Conservation (phyloP, 2,888 invertebrate genomes). For the Erebia ligea region DNA sequence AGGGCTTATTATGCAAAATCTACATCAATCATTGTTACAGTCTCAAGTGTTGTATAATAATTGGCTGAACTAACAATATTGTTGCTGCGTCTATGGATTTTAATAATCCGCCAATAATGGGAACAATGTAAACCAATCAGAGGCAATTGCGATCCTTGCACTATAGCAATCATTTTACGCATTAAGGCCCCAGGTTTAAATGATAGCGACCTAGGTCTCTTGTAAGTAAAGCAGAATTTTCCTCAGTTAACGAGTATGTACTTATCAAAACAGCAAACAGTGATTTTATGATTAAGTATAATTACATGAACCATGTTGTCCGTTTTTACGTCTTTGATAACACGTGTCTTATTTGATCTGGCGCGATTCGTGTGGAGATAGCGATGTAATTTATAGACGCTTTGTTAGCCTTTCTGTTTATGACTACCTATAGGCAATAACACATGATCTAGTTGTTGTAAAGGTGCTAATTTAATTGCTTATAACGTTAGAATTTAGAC, state of each 20-base stretch:
- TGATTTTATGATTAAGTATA: conserved; percentile 34
- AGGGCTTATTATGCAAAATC: too few species aligned
- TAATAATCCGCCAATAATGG: too few species aligned
- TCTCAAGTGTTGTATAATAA: too few species aligned
- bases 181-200: too few species aligned
- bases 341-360: conserved; percentile 71
- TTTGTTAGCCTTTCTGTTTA: conserved; percentile 71
- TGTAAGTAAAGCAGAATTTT: not conserved
- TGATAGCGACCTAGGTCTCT: too few species aligned
- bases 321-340: conserved; percentile 72
- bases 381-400: conserved; percentile 73
- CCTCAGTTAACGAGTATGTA: not conserved
- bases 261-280: conserved; percentile 31
- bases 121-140: too few species aligned
- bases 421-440: conserved; percentile 54
- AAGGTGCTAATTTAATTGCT: not conserved
- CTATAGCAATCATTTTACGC: too few species aligned
- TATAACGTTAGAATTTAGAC: not conserved
- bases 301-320: conserved; percentile 56
- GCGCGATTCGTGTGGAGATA: conserved; percentile 71
- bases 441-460: not conserved
- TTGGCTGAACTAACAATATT: too few species aligned
- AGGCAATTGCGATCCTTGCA: too few species aligned
- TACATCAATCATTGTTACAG: too few species aligned
- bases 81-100: too few species aligned